A percentile compares a stretch with the other conserved stretches of the same genome.
These are phyloP conservation scores for Formicarius rufipectus DNA, from an alignment of 2,113 vertebrate species.

Conservation along the genomic window DNA sequence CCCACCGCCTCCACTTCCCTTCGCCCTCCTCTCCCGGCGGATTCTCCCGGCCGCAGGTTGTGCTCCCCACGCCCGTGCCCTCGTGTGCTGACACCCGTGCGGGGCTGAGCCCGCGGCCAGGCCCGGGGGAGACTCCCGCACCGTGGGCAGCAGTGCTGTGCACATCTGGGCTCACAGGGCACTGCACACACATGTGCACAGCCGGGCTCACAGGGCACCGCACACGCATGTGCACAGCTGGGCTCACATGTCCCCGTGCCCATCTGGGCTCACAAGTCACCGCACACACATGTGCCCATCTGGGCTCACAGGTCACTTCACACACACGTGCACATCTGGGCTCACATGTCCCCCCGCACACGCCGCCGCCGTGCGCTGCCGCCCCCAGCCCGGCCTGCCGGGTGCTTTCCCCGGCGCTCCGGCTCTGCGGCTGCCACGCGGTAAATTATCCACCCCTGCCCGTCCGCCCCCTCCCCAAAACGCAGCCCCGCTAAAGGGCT, in stretches of 20 bases:
- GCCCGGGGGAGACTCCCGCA: background rate
- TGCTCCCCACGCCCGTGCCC: background rate
- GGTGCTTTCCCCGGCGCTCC: background rate
- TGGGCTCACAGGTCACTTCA: too few relatives aligned
- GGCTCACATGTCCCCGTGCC: too few relatives aligned
- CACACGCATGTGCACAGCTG: too few relatives aligned
- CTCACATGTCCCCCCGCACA: background rate
- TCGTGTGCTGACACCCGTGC: background rate
- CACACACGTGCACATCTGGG: background rate
- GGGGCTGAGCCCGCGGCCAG: background rate
- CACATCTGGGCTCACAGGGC: too few relatives aligned
- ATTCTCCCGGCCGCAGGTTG: fast-evolving
- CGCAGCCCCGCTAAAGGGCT: conserved; percentile 61
- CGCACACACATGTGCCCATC: too few relatives aligned
- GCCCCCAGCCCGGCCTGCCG: background rate
- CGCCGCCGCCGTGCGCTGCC: background rate
- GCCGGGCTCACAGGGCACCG: too few relatives aligned
- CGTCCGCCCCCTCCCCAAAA: background rate
- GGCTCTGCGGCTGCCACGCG: background rate
- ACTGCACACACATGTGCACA: too few relatives aligned
- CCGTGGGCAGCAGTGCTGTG: background rate
- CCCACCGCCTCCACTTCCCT: background rate
- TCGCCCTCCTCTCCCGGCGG: fast-evolving
- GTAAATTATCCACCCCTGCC: background rate
- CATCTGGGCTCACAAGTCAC: too few relatives aligned